Percentiles rank a stretch among this genome's conserved stretches.
Conservation (phyloP, 1,140 invertebrate genomes). For the Cyclargus thomasi region DNA sequence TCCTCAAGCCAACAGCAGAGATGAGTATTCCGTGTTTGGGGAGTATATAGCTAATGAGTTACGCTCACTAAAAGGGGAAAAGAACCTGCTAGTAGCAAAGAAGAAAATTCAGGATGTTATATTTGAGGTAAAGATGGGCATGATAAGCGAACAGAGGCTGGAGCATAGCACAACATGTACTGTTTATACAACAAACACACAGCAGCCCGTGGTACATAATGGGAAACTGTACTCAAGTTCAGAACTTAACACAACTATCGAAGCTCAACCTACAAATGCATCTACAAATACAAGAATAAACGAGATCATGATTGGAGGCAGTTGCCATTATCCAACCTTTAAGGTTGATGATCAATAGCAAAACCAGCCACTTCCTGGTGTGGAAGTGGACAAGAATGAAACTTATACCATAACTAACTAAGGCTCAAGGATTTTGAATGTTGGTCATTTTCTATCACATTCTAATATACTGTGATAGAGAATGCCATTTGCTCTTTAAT, state of each 20-base stretch:
- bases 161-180: slow-evolving; percentile 45
- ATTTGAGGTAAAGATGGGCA: slow-evolving; percentile 70
- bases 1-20: slow-evolving; percentile 35
- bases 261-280: slow-evolving; percentile 42
- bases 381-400: slow-evolving; percentile 63
- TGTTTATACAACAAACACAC: slow-evolving; percentile 42
- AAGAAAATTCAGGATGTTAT: slow-evolving; percentile 70
- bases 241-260: slow-evolving; percentile 49
- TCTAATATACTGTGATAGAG: too few relatives aligned
- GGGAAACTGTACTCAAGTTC: slow-evolving; percentile 56
- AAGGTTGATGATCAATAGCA: slow-evolving; percentile 68
- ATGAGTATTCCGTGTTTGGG: slow-evolving; percentile 66
- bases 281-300: slow-evolving; percentile 56
- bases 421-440: neutral
- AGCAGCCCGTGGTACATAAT: slow-evolving; percentile 40
- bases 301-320: slow-evolving; percentile 62
- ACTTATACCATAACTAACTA: slow-evolving; percentile 36
- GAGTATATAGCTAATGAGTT: slow-evolving; percentile 67
- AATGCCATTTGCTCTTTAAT: too few relatives aligned
- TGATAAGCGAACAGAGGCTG: slow-evolving; percentile 49
- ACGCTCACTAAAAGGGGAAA: slow-evolving; percentile 61
- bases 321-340: slow-evolving; percentile 61
- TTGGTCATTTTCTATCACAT: too few relatives aligned
- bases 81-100: slow-evolving; percentile 60
- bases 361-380: slow-evolving; percentile 58